Conservation (phyloP, 2,113 vertebrate genomes). For the Panthera tigris region DNA sequence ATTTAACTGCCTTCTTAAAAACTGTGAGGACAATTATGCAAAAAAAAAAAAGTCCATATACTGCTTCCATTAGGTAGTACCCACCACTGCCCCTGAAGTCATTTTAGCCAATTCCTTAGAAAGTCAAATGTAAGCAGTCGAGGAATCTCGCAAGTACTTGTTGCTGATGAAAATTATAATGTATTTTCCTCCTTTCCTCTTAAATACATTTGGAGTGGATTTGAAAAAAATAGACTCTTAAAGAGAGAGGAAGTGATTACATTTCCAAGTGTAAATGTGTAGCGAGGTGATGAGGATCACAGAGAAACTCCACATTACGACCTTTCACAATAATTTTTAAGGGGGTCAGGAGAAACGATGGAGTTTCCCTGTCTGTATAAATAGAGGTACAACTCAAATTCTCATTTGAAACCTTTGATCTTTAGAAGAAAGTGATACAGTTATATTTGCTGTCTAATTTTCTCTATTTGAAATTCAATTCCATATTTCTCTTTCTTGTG, state of each 20-base stretch:
- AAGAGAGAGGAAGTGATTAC: neutral
- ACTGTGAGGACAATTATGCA: neutral
- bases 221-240: constrained; percentile 14
- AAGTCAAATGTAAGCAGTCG: neutral
- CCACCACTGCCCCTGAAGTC: neutral
- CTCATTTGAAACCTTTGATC: neutral
- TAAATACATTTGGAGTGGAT: neutral
- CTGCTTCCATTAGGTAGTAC: neutral
- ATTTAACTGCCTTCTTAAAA: constrained; percentile 19
- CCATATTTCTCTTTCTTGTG: neutral
- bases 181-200: neutral
- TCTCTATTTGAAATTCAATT: constrained; percentile 22
- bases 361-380: neutral
- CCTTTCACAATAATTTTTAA: neutral
- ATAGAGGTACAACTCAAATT: neutral
- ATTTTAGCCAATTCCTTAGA: neutral
- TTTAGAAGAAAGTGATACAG: constrained; percentile 7
- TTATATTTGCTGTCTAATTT: constrained; percentile 19
- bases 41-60: neutral
- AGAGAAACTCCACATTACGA: neutral
- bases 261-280: neutral
- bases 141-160: neutral
- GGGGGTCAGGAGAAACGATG: neutral
- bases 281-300: neutral
- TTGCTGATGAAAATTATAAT: constrained; percentile 19